Evolutionary conservation across 1,140 invertebrate genomes (phyloP).

Genomic region (Lepidotrigona ventralis): DNA sequence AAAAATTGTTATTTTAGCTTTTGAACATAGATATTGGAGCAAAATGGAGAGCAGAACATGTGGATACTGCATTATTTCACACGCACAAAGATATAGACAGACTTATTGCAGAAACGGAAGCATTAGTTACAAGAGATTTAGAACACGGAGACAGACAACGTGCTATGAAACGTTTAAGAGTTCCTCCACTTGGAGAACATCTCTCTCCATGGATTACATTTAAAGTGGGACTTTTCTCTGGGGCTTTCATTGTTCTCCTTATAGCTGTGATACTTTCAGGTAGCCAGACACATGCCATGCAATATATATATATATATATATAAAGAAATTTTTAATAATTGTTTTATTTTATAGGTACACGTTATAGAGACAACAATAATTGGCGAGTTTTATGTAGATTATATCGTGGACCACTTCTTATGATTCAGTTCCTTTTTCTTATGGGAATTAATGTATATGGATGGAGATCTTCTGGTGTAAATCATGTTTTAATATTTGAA

Average conservation of each 20-base stretch:
- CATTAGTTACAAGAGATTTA: slow-evolving; percentile 89
- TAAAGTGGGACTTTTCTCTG: slow-evolving; percentile 90
- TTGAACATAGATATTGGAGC: slow-evolving; percentile 82
- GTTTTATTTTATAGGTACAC: slow-evolving; percentile 72
- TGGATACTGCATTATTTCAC: slow-evolving; percentile 92
- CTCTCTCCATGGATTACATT: slow-evolving; percentile 92
- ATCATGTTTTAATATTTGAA: slow-evolving; percentile 97
- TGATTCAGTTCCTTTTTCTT: slow-evolving; percentile 92
- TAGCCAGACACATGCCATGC: slow-evolving; percentile 68
- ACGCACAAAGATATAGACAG: slow-evolving; percentile 93
- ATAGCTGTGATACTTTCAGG: slow-evolving; percentile 87
- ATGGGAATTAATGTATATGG: slow-evolving; percentile 94
- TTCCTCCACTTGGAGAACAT: slow-evolving; percentile 92
- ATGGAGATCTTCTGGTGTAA: slow-evolving; percentile 93
- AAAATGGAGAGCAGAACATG: slow-evolving; percentile 89
- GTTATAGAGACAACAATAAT: slow-evolving; percentile 75
- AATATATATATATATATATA: no score
- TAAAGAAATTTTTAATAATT: not conserved
- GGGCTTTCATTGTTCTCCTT: slow-evolving; percentile 89
- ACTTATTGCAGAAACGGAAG: slow-evolving; percentile 91
- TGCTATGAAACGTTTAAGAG: slow-evolving; percentile 93
- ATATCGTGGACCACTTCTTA: slow-evolving; percentile 90
- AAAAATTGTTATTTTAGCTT: slow-evolving; percentile 72
- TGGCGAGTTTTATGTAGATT: slow-evolving; percentile 83
- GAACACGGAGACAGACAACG: slow-evolving; percentile 91